Evolutionary conservation across 1,140 invertebrate species (phyloP).

Genomic region (Temnothorax longispinosus): DNA sequence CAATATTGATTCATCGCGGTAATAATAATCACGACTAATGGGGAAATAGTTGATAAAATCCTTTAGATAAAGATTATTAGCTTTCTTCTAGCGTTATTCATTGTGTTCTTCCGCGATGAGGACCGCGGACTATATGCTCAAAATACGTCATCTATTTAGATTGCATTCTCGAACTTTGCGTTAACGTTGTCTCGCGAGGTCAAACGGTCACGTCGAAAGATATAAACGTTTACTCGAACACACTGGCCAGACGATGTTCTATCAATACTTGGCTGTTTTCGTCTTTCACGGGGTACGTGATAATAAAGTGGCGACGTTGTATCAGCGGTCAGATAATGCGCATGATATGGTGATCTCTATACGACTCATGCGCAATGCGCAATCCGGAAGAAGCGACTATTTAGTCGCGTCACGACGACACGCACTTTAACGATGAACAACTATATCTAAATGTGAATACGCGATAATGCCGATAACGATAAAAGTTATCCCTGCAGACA

Average conservation of each 20-base stretch:
- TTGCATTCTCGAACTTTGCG: conserved; percentile 17
- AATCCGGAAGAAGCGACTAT: conserved; percentile 5
- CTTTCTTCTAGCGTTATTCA: background rate
- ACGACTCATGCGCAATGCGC: background rate
- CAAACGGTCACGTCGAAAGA: background rate
- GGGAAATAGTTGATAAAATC: background rate
- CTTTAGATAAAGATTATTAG: background rate
- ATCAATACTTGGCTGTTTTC: background rate
- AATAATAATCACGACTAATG: background rate
- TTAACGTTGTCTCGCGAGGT: background rate
- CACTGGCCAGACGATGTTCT: background rate
- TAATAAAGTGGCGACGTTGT: background rate
- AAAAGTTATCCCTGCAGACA: background rate
- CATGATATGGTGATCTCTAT: background rate
- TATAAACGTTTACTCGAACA: background rate
- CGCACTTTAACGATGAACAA: background rate
- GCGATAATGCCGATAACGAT: background rate
- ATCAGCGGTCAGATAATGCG: conserved; percentile 15
- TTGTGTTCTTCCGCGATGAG: background rate
- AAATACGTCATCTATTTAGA: conserved; percentile 10
- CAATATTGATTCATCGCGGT: background rate
- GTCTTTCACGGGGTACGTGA: background rate
- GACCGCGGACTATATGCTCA: background rate
- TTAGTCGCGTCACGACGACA: background rate
- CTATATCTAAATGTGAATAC: conserved; percentile 23